These are phyloP conservation scores for Drosophila setosimentum DNA, from an alignment of 2,888 invertebrate species.

Conservation along the genomic window DNA sequence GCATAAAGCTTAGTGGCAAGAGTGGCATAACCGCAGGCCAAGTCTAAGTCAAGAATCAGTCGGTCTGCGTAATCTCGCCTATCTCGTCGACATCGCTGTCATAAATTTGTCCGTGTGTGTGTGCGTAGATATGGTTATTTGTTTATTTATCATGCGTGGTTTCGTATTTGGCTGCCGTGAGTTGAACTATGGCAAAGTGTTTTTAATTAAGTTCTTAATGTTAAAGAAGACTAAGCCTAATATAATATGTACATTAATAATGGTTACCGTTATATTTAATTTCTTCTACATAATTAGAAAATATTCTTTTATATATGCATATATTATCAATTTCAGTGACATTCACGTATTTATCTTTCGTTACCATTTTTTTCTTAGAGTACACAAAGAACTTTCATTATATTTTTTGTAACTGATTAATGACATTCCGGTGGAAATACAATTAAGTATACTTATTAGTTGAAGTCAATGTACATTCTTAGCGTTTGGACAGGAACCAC, in stretches of 20 bases:
- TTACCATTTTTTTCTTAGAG: too few relatives aligned
- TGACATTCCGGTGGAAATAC: too few relatives aligned
- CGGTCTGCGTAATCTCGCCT: slow-evolving; percentile 32
- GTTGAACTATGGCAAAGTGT: slow-evolving; percentile 23
- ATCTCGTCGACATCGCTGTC: slow-evolving; percentile 16
- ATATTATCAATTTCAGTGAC: neutral
- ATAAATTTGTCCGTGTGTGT: slow-evolving; percentile 1
- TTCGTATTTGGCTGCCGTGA: slow-evolving; percentile 11
- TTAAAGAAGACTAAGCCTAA: slow-evolving; percentile 12
- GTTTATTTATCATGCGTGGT: slow-evolving; percentile 7
- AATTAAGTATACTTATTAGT: too few relatives aligned
- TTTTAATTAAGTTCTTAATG: slow-evolving; percentile 34
- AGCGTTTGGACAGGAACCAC: too few relatives aligned
- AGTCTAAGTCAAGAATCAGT: slow-evolving; percentile 43
- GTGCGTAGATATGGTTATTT: slow-evolving; percentile 1
- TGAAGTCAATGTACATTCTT: too few relatives aligned
- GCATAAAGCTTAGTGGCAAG: slow-evolving; percentile 16
- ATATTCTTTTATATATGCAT: neutral
- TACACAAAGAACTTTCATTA: neutral
- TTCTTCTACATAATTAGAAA: neutral
- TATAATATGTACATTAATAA: slow-evolving; percentile 2
- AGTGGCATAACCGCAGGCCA: slow-evolving; percentile 12
- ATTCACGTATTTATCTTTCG: neutral
- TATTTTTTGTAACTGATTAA: too few relatives aligned
- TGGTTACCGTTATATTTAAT: neutral